Evolutionary conservation across 2,888 invertebrate genomes (phyloP), one percentile per base, ranked within the genome.

Genomic region (Drosophila macrothrix): DNA sequence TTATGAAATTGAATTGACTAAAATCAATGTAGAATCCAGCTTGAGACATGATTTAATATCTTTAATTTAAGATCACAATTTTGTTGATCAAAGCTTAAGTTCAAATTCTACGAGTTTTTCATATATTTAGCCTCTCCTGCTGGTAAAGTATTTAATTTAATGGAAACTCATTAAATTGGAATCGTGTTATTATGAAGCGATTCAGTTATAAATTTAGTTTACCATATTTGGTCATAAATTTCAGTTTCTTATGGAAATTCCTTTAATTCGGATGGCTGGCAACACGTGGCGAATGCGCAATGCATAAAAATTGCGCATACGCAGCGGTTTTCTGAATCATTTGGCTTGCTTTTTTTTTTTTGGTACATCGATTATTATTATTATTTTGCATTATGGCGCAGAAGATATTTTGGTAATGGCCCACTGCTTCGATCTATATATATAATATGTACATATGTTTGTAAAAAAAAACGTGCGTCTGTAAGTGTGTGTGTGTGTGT

Each of bases 281-380:
- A 29, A 22, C 41, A 5, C 16, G 16, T 56, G 68, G 58, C 87
- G 81, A 78, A 86, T 84, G 73, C 81, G 73, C 67, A 72, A 70
- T 59, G 49, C 46, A 67, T 60, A 50, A 50, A 84, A 76, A 76
- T 82, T 76, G 78, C 85, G 84, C 88, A 85, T 85, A 89, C 85
- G 88, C 84, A 54, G 63, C 83, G 76, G 56, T 64, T 41, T 31
- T 46, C 66, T 50, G 65, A 79, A 52, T 69, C 70, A 76, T 71
- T 59, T 52, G 39, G 49, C 39, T 69, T 16, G 25, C 7, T 25
- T 25, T 33, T 22, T 29, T 22, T 29, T 29, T 55, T 35, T 25
- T 54, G 9, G n/a, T 46, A 14, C 22, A 19, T 25, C 25, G 19
- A 39, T 39, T 25, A 54, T 54, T 55, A 37, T 72, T 78, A 70